These are phyloP conservation scores for Stenolophus ochropezus DNA, from an alignment of 2,888 invertebrate genomes.

Conservation along the genomic window DNA sequence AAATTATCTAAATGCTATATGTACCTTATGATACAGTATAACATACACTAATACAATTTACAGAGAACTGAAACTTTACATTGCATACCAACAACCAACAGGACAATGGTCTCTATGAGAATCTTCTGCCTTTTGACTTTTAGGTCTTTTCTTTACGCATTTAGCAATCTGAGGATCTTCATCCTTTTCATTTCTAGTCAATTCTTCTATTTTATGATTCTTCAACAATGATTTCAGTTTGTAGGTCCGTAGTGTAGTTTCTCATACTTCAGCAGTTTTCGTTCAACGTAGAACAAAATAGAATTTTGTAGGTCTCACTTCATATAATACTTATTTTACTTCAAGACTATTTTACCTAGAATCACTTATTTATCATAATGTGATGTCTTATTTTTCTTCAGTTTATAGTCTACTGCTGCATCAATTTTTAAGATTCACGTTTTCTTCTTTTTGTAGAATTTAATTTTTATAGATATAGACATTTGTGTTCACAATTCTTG, in stretches of 20 bases:
- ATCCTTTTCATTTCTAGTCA: conserved; percentile 29
- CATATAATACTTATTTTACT: neutral
- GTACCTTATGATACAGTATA: conserved; percentile 39
- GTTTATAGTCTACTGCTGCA: neutral
- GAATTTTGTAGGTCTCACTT: neutral
- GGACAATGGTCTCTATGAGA: conserved; percentile 33
- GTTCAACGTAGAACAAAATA: neutral
- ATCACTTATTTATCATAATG: neutral
- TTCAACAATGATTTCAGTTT: conserved; percentile 20
- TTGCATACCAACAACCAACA: conserved; percentile 33
- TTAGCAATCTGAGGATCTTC: conserved; percentile 39
- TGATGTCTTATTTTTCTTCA: neutral
- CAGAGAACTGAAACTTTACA: conserved; percentile 37
- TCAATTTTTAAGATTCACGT: neutral
- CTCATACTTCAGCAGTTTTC: conserved; percentile 24
- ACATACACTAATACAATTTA: conserved; percentile 42
- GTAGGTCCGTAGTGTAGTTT: conserved; percentile 11
- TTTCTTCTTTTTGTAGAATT: neutral
- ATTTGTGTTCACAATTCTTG: neutral
- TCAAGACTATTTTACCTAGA: neutral
- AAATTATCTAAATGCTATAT: conserved; percentile 25
- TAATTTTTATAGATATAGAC: neutral
- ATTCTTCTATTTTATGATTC: conserved; percentile 11
- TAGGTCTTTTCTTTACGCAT: conserved; percentile 37
- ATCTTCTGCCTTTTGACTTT: conserved; percentile 38